Conservation (phyloP, 2,113 vertebrate species). For the Amblyopsis rosae region DNA sequence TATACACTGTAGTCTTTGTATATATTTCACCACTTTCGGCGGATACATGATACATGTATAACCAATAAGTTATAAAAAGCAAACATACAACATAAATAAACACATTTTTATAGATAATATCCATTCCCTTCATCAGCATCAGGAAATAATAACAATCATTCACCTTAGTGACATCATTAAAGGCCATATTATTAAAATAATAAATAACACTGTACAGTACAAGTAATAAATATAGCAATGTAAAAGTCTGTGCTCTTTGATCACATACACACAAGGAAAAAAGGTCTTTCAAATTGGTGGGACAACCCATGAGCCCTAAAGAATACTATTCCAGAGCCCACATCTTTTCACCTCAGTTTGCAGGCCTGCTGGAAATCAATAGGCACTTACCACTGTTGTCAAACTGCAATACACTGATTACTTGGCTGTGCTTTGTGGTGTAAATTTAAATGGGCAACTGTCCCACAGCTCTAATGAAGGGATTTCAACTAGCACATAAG, state of each 20-base stretch:
- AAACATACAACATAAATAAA: too few species aligned
- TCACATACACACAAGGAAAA: slow-evolving; percentile 28
- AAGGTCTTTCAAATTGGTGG: slow-evolving; percentile 37
- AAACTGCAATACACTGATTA: slow-evolving; percentile 30
- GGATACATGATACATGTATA: not conserved
- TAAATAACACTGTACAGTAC: too few species aligned
- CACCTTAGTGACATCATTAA: too few species aligned
- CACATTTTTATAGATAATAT: too few species aligned
- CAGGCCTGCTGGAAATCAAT: slow-evolving; percentile 49
- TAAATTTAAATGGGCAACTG: slow-evolving; percentile 35
- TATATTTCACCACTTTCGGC: not conserved
- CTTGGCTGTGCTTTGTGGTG: slow-evolving; percentile 28
- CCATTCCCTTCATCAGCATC: too few species aligned
- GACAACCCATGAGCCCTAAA: slow-evolving; percentile 30
- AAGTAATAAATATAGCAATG: too few species aligned
- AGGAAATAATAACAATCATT: too few species aligned
- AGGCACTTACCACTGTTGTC: slow-evolving; percentile 34
- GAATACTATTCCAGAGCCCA: slow-evolving; percentile 17
- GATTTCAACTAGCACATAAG: not conserved
- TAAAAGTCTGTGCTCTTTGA: too few species aligned
- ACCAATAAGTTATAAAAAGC: not conserved
- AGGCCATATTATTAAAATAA: too few species aligned
- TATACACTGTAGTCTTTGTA: too few species aligned
- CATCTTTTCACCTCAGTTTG: slow-evolving; percentile 36
- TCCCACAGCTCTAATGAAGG: slow-evolving; percentile 9